Base-by-base conservation (phyloP, 2,113 vertebrate species). In the Barbus barbus region DNA sequence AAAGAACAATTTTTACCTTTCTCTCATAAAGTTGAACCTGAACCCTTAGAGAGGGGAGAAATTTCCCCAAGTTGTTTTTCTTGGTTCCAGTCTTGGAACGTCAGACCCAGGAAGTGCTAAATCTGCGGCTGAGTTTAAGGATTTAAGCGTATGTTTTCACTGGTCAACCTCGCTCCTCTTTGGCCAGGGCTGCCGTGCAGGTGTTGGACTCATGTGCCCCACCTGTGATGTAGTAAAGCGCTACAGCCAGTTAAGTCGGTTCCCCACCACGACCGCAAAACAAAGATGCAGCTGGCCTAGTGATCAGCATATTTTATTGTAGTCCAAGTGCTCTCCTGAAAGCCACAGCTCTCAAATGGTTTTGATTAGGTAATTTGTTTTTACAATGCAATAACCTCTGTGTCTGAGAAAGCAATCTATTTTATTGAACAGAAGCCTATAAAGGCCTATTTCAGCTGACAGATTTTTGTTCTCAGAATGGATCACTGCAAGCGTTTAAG, bases 351-450 rank as follows among this genome's bases (percentile, higher is more conserved):
- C 78, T 85, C 67, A 74, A 71, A 69, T 86, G 84, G 58, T 84
- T 85, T 84, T 89, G 73, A 87, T 88, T 88, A 84, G 84, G 82
- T 89, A 61, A 84, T 89, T 86, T 87, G 88, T 82, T 87, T 89
- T 89, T 82, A 89, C 85, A 85, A 56, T 78, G 82, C 88, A 79
- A 81, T 69, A 82, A 81, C 85, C 83, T 80, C 65, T 77, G 44
- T 74, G 72, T 82, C 65, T 82, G 60, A 86, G 56, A 84, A 83
- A 76, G 33, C 65, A 51, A 71, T 88, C 65, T 63, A n/a, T 83
- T 83, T 85, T 13, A 51, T 84, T 36, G 61, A 86, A 84, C 77
- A 85, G 83, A 84, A 85, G 81, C 76, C 69, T 76, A 81, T 85
- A 81, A 86, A 84, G 81, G 76, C 46, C 51, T 74, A 46, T 79